Evolutionary conservation across 2,113 vertebrate species (phyloP).

Genomic region (Mola mola): DNA sequence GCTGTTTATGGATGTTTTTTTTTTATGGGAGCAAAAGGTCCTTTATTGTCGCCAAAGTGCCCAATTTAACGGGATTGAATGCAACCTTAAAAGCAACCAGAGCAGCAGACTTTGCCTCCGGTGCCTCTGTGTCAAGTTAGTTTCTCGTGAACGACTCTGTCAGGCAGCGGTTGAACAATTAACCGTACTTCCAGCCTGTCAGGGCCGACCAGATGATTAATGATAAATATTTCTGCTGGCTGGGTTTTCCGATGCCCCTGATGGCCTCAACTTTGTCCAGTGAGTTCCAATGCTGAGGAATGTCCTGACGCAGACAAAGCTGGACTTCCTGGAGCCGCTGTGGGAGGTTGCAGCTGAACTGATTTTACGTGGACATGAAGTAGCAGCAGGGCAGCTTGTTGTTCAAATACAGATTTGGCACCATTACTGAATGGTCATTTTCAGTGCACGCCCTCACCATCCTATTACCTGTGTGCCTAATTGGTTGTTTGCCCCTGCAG

Average conservation of each 20-base stretch:
- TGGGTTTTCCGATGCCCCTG: no score
- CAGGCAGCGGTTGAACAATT: slow-evolving; percentile 38
- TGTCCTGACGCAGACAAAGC: no score
- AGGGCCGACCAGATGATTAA: slow-evolving; percentile 49
- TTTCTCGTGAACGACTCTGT: slow-evolving; percentile 21
- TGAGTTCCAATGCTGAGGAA: no score
- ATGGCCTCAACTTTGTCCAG: no score
- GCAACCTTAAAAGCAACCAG: neutral
- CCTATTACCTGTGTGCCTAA: neutral
- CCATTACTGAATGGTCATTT: no score
- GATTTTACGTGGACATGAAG: no score
- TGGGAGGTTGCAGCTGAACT: no score
- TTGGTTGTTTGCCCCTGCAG: neutral
- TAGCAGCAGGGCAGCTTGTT: no score
- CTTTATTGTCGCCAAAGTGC: slow-evolving; percentile 12
- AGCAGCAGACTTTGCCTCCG: neutral
- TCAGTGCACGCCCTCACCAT: neutral
- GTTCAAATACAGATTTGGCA: no score
- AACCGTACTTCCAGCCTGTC: slow-evolving; percentile 8
- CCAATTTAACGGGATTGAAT: neutral
- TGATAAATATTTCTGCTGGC: neutral
- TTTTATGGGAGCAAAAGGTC: slow-evolving; percentile 35
- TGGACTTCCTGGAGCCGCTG: no score
- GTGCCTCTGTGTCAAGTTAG: neutral
- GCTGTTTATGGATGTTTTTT: neutral